Conservation (phyloP, 2,888 invertebrate species). For the Dioctria rufipes region DNA sequence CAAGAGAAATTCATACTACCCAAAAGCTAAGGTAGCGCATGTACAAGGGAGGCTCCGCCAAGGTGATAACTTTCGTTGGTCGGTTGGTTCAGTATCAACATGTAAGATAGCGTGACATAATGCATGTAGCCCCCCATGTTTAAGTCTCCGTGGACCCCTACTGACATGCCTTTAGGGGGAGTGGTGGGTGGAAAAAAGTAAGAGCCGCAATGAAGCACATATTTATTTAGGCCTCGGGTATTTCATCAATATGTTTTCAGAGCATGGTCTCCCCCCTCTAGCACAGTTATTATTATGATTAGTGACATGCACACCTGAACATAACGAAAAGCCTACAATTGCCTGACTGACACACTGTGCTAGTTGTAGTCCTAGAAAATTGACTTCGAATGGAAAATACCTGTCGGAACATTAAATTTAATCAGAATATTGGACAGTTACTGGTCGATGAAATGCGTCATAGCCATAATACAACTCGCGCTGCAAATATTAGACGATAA, state of each 20-base stretch:
- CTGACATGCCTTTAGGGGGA: not conserved
- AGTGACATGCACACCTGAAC: constrained; percentile 37
- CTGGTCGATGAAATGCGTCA: constrained; percentile 41
- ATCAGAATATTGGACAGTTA: constrained; percentile 37
- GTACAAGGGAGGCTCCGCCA: constrained; percentile 32
- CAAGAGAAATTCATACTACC: not conserved
- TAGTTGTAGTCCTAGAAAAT: constrained; percentile 13
- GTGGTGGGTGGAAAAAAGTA: not conserved
- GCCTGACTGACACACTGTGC: constrained; percentile 36
- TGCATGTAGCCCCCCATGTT: constrained; percentile 13
- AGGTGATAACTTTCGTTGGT: constrained; percentile 47
- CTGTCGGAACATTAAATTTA: constrained; percentile 26
- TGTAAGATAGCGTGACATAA: constrained; percentile 47
- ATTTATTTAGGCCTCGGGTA: constrained; percentile 42
- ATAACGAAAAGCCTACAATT: constrained; percentile 27
- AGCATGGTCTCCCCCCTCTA: not conserved
- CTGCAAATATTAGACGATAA: too few species aligned
- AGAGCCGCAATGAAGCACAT: constrained; percentile 38
- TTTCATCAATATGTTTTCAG: constrained; percentile 25
- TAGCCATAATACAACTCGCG: not conserved
- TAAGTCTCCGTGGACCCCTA: not conserved
- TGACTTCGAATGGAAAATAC: constrained; percentile 6
- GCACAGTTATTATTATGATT: constrained; percentile 39
- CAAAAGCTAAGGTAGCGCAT: constrained; percentile 14
- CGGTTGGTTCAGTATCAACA: constrained; percentile 37